A percentile compares a stretch with the other conserved stretches of the same genome.
Evolutionary conservation across 1,140 invertebrate genomes (phyloP).

Genomic region (Aphaenogaster rudis): DNA sequence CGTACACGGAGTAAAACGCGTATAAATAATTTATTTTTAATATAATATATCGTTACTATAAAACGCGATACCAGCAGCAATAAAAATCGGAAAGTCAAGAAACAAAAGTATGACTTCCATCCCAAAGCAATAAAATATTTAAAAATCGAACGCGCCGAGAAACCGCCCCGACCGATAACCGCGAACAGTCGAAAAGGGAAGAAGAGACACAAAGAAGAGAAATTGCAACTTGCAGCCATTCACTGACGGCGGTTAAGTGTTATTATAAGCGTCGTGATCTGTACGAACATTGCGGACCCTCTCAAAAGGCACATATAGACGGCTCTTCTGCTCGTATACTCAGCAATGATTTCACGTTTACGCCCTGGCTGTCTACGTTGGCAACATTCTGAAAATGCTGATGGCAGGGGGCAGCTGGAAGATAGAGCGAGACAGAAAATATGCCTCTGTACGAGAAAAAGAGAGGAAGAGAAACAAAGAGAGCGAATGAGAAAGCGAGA

Average conservation of each 20-base stretch:
- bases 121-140: conserved; percentile 37
- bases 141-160: conserved; percentile 30
- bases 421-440: conserved; percentile 2
- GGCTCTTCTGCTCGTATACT: conserved; percentile 71
- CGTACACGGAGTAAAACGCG: neutral
- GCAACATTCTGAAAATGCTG: conserved; percentile 77
- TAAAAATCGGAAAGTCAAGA: neutral
- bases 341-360: conserved; percentile 78
- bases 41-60: neutral
- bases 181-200: conserved; percentile 50
- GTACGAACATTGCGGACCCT: conserved; percentile 67
- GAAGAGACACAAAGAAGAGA: conserved; percentile 74
- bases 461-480: conserved; percentile 19
- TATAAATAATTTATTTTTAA: conserved; percentile 3
- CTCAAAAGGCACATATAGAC: conserved; percentile 67
- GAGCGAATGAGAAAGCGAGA: conserved; percentile 37
- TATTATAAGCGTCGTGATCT: conserved; percentile 77
- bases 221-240: conserved; percentile 75
- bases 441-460: conserved; percentile 31
- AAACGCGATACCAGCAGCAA: no score
- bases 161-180: conserved; percentile 49
- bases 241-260: conserved; percentile 76
- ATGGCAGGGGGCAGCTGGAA: conserved; percentile 65
- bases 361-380: conserved; percentile 71
- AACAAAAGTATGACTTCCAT: conserved; percentile 23